phyloP scores from a whole-genome alignment of 2,888 invertebrate genomes.

The Cryptus viduatorius region DNA sequence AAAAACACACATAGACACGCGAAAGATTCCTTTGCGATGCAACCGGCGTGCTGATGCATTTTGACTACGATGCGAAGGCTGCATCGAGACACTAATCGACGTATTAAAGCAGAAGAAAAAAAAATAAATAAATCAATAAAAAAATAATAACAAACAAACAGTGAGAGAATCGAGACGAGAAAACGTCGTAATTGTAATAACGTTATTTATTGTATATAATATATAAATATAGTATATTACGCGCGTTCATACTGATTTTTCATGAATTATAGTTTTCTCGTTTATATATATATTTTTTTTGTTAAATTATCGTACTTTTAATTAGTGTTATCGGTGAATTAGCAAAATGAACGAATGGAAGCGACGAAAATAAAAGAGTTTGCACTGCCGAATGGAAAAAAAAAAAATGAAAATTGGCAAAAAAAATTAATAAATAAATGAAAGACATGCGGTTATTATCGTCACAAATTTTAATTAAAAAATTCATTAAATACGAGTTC shows the following conservation, averaged over 20 bases:
- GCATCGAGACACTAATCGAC: slow-evolving; percentile 40
- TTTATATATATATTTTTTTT: slow-evolving; percentile 21
- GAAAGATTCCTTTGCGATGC: slow-evolving; percentile 26
- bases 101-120: slow-evolving; percentile 25
- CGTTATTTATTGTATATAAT: slow-evolving; percentile 67
- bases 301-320: slow-evolving; percentile 49
- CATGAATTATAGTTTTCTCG: slow-evolving; percentile 55
- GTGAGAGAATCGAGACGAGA: slow-evolving; percentile 30
- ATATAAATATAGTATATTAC: slow-evolving; percentile 66
- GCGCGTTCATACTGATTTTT: slow-evolving; percentile 72
- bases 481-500: slow-evolving; percentile 56
- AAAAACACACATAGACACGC: slow-evolving; percentile 11
- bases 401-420: not conserved
- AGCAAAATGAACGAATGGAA: not conserved
- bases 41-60: slow-evolving; percentile 13
- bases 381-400: slow-evolving; percentile 36
- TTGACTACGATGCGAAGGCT: slow-evolving; percentile 11
- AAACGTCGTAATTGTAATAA: slow-evolving; percentile 59
- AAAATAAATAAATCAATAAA: slow-evolving; percentile 23
- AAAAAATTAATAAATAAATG: too few species aligned
- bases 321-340: slow-evolving; percentile 32
- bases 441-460: slow-evolving; percentile 36
- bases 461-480: slow-evolving; percentile 38
- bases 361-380: not conserved
- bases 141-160: not conserved